A percentile compares a stretch with the other conserved stretches of the same genome.
These are phyloP conservation scores for Ictidomys tridecemlineatus DNA, from an alignment of 2,113 vertebrate species.

Conservation along the genomic window DNA sequence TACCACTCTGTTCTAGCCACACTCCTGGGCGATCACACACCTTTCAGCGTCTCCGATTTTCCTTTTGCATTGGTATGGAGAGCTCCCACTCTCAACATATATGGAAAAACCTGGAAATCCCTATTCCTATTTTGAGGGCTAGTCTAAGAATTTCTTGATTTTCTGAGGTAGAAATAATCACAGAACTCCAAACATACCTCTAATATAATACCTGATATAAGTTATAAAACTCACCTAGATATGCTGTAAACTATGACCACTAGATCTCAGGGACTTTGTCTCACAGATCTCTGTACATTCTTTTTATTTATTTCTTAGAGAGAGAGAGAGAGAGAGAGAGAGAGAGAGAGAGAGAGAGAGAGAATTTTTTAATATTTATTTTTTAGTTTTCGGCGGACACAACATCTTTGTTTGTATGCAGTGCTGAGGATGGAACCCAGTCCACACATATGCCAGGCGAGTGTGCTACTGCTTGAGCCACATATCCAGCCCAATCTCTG, in stretches of 20 bases:
- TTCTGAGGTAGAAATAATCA: background rate
- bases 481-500: background rate
- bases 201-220: background rate
- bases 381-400: too few species aligned
- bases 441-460: too few species aligned
- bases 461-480: too few species aligned
- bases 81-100: background rate
- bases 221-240: background rate
- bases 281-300: background rate
- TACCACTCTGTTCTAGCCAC: background rate
- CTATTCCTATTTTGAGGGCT: background rate
- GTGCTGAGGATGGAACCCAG: too few species aligned
- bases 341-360: too few species aligned
- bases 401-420: too few species aligned
- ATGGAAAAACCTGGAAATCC: background rate
- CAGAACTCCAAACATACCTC: background rate
- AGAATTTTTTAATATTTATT: too few species aligned
- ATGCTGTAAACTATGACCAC: background rate
- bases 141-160: conserved; percentile 8
- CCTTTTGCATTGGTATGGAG: accelerated
- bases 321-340: too few species aligned
- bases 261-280: background rate
- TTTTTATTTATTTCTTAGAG: too few species aligned
- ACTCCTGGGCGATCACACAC: background rate
- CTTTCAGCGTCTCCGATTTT: background rate